phyloP scores from a whole-genome alignment of 1,140 invertebrate species.

The Condylostylus longicornis region DNA sequence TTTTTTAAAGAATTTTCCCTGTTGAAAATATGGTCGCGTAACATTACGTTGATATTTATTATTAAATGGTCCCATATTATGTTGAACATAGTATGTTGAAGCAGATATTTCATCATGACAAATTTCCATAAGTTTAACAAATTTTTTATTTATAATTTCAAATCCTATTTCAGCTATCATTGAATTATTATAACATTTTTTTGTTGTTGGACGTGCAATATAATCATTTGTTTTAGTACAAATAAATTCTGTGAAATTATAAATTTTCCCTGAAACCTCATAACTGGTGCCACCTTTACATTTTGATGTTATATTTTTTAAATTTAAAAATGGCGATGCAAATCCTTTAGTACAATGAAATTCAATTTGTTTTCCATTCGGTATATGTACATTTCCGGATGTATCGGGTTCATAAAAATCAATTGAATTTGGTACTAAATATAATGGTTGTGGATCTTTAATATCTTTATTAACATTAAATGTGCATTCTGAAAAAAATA shows the following conservation, averaged over 20 bases:
- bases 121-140: conserved; percentile 30
- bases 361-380: conserved; percentile 21
- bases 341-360: conserved; percentile 22
- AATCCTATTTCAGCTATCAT: conserved; percentile 21
- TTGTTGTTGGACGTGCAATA: conserved; percentile 14
- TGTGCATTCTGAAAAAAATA: conserved; percentile 17
- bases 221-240: conserved; percentile 25
- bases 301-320: conserved; percentile 14
- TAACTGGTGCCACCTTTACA: conserved; percentile 25
- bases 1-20: conserved; percentile 22
- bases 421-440: conserved; percentile 17
- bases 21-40: conserved; percentile 27
- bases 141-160: conserved; percentile 18
- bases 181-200: neutral
- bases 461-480: conserved; percentile 21
- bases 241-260: conserved; percentile 22
- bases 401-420: conserved; percentile 21
- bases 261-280: conserved; percentile 14
- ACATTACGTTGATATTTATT: conserved; percentile 24
- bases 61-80: conserved; percentile 22
- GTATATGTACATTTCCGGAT: conserved; percentile 18
- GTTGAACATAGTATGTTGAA: conserved; percentile 31
- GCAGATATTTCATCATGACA: conserved; percentile 32
- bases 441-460: conserved; percentile 18
- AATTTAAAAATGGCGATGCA: conserved; percentile 14